phyloP scores from a whole-genome alignment of 1,140 invertebrate genomes.

The Dendroctonus valens region DNA sequence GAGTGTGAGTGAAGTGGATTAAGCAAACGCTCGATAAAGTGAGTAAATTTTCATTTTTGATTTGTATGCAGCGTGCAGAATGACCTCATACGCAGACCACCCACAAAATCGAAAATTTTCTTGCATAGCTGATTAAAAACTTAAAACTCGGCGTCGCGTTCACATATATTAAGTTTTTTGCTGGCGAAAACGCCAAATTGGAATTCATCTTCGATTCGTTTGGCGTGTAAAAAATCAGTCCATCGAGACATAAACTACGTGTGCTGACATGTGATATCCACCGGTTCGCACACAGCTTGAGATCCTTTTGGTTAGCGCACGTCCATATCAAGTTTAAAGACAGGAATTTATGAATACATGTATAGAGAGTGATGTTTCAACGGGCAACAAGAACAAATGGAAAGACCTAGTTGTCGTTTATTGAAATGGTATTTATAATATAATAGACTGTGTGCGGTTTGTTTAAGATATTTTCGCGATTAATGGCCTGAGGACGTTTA shows the following conservation, averaged over 20 bases:
- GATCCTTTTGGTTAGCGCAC: slow-evolving; percentile 5
- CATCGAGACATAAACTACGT: slow-evolving; percentile 7
- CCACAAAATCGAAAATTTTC: not conserved
- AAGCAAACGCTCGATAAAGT: too few relatives aligned
- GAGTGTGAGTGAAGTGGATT: too few relatives aligned
- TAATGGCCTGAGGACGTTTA: too few relatives aligned
- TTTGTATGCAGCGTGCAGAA: not conserved
- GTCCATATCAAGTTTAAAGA: not conserved
- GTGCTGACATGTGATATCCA: slow-evolving; percentile 6
- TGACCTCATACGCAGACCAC: not conserved
- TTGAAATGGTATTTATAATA: too few relatives aligned
- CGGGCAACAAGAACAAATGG: not conserved
- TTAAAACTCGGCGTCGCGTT: not conserved
- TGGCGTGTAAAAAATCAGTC: slow-evolving; percentile 7
- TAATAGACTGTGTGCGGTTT: too few relatives aligned
- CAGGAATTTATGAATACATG: slow-evolving; percentile 12
- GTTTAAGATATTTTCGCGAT: too few relatives aligned
- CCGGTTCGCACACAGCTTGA: slow-evolving; percentile 7
- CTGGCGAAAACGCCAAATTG: not conserved
- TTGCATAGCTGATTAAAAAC: slow-evolving; percentile 9
- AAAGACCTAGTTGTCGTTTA: too few relatives aligned
- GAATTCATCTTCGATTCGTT: slow-evolving; percentile 4
- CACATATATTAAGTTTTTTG: slow-evolving; percentile 10
- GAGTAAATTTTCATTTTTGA: too few relatives aligned
- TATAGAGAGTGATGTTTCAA: slow-evolving; percentile 6